Base-by-base conservation (phyloP, 35 echinoderm and acorn worm species). In the Apostichopus japonicus region DNA sequence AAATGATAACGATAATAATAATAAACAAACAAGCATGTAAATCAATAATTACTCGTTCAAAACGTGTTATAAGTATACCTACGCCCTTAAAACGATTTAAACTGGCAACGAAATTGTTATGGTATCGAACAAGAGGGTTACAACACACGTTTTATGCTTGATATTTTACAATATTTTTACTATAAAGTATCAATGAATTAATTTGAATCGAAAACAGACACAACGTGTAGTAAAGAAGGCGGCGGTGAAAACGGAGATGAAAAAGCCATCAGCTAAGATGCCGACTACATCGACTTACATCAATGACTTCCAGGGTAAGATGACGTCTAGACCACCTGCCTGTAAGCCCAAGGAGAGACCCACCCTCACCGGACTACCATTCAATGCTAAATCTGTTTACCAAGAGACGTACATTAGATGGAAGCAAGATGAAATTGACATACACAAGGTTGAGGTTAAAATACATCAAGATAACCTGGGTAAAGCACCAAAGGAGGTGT, bases 391-490 rank as follows among this genome's bases (percentile, higher is more conserved):
- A 53, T 92, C 95, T 10, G 93, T 96, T 10, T 95, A 96, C 71
- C 92, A 99, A 59, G 93, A 81, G 19, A 96, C 95, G 7, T 99
- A 93, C 76, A 92, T 79, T 7, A 63, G 70, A 59, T 96, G 88
- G 59, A 86, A 77, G 21, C 93, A 72, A 19, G 81, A 96, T 17
- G 93, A 96, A 65, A 54, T 94, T 21, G 77, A 92, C 15, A 25
- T 77, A 25, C 93, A 93, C 52, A 96, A 96, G 70, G 90, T 90
- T 72, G 77, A 86, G 73, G 59, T 87, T 10, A 91, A 92, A 77
- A 79, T 76, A 10, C 93, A 92, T 62, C 56, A 94, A 61, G 95
- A 99, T 65, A 99, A 99, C 33, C 78, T 96, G 6, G 81, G 84
- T 5, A 89, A 87, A 55, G 92, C 53, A 23, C 78, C 93, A 13